phyloP scores from a whole-genome alignment of 2,888 invertebrate species.

The Hartigia nigra region DNA sequence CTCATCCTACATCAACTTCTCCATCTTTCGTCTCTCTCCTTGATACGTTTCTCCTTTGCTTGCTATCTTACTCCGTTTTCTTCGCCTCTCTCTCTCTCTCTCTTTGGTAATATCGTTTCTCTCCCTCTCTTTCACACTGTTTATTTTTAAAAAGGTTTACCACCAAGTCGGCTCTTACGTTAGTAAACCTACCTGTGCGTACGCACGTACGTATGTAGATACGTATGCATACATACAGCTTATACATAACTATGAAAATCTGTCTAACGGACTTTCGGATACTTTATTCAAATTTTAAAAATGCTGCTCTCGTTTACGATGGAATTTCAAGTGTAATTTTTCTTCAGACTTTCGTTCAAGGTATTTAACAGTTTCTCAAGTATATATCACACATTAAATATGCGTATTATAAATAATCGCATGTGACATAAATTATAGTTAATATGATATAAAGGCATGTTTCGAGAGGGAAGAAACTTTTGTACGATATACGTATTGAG shows the following conservation, averaged over 20 bases:
- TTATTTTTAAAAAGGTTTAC: constrained; percentile 38
- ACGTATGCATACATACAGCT: not conserved
- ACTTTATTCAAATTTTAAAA: not conserved
- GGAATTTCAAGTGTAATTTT: not conserved
- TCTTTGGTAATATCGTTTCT: not conserved
- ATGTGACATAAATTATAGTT: not conserved
- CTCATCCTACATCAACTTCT: not conserved
- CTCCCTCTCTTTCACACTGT: constrained; percentile 26
- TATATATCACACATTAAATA: not conserved
- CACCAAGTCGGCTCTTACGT: constrained; percentile 23
- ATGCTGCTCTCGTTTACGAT: not conserved
- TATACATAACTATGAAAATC: not conserved
- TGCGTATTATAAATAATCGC: not conserved
- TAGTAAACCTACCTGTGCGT: not conserved
- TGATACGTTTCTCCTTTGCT: not conserved
- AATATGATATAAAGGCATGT: not conserved
- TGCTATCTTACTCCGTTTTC: constrained; percentile 15
- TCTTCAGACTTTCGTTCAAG: not conserved
- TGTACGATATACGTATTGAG: not conserved
- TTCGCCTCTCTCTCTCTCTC: constrained; percentile 14
- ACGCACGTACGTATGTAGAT: not conserved
- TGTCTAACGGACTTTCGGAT: not conserved
- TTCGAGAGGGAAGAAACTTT: not conserved
- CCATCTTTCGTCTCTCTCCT: not conserved
- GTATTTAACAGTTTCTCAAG: not conserved